phyloP scores from a whole-genome alignment of 2,888 invertebrate species.

The Mythimna lalbum region DNA sequence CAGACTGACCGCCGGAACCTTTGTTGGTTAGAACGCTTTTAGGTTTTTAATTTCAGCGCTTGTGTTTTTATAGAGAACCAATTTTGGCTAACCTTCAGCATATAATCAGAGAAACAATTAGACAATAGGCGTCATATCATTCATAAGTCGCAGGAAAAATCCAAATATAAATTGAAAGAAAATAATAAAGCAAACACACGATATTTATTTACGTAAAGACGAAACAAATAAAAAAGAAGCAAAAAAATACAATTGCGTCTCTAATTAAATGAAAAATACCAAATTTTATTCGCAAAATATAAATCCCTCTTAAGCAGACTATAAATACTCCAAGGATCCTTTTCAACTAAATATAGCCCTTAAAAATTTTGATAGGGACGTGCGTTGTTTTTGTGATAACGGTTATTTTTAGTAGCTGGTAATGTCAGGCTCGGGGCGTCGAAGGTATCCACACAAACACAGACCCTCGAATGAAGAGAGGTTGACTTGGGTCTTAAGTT shows the following conservation, averaged over 20 bases:
- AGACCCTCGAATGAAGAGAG: not conserved
- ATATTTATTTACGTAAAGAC: no score
- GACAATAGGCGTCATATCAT: not conserved
- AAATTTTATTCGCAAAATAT: not conserved
- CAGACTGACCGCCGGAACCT: constrained; percentile 10
- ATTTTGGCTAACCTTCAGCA: not conserved
- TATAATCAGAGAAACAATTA: no score
- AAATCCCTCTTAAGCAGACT: not conserved
- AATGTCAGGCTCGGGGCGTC: constrained; percentile 13
- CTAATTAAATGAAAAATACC: constrained; percentile 2
- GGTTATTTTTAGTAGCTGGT: constrained; percentile 39
- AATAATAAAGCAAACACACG: no score
- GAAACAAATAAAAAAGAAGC: no score
- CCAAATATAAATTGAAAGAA: no score
- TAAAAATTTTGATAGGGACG: constrained; percentile 11
- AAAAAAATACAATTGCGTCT: no score
- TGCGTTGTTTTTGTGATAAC: constrained; percentile 16
- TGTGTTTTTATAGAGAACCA: not conserved
- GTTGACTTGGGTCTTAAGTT: not conserved
- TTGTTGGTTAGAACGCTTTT: constrained; percentile 13
- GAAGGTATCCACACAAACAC: constrained; percentile 6
- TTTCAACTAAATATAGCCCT: constrained; percentile 3
- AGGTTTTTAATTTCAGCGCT: constrained; percentile 6
- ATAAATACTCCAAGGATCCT: constrained; percentile 1
- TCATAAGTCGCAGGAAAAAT: not conserved